Base-by-base conservation (phyloP, 2,888 invertebrate species). In the Hofmannophila pseudospretella region DNA sequence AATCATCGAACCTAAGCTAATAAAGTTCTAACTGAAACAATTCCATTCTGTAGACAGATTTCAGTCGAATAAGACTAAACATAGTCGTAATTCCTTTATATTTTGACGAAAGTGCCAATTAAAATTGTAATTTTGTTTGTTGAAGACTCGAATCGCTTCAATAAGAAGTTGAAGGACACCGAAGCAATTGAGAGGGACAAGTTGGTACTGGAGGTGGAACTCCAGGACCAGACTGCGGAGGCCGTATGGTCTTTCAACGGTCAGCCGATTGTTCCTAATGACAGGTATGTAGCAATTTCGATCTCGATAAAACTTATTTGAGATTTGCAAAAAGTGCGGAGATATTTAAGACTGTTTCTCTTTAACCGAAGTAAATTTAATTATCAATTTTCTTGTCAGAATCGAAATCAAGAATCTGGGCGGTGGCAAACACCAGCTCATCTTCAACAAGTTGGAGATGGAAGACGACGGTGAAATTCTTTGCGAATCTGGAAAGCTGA, bases 191-290 rank as follows among this genome's bases (percentile, higher is more conserved):
- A 99, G 84, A 91, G 97, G 55, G 97, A 98, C 59, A 96, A 94
- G 67, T 89, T 97, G 12, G 93, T 97, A 7, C 82, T 99, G 10
- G 97, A 98, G 67, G 90, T 98, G 44, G 98, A 98, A 77, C 90
- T 98, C 22, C 96, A 96, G 78, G 98, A 98, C 69, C 96, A 97
- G 75, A 98, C 97, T 11, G 97, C 98, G 1, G 94, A 97, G 33
- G 95, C 96, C 10, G 93, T 94, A 34, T 99, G 98, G 97, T 93
- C 93, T 58, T 96, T 97, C 78, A 97, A 99, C 79, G 99, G 98
- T 36, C 89, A 95, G 67, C 94, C 93, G 3, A 94, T 98, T 66
- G 92, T 90, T 36, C 91, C 95, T 8, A 90, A 89, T 61, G 94
- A 94, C 23, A 90, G 92, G 89, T 90, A 64, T 34, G 30, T 23